Evolutionary conservation across 2,888 invertebrate species (phyloP).

Genomic region (Drosophila recens): DNA sequence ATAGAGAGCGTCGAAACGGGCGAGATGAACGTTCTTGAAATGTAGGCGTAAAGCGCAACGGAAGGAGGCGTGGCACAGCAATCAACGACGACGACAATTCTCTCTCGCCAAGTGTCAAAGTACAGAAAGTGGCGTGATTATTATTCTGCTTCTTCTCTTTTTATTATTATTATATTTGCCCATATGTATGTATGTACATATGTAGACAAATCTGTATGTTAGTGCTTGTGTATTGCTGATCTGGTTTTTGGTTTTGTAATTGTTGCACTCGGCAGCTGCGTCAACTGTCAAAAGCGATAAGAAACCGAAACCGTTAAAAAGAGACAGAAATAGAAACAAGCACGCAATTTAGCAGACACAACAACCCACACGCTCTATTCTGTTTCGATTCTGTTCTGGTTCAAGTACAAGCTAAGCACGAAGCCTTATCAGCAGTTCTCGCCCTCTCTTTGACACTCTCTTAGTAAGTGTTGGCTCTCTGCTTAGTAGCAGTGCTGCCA

Average conservation of each 20-base stretch:
- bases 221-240: conserved; percentile 13
- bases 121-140: conserved; percentile 76
- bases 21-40: conserved; percentile 21
- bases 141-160: conserved; percentile 56
- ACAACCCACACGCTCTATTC: conserved; percentile 1
- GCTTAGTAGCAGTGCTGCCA: background rate
- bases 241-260: conserved; percentile 51
- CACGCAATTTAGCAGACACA: conserved; percentile 14
- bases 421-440: background rate
- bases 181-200: conserved; percentile 14
- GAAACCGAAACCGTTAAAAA: background rate
- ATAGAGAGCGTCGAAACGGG: conserved; percentile 2
- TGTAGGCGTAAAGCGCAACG: conserved; percentile 52
- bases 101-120: conserved; percentile 59
- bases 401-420: background rate
- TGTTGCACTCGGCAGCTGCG: conserved; percentile 37
- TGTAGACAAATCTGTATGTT: background rate
- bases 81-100: conserved; percentile 37
- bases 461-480: background rate
- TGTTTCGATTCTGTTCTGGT: background rate
- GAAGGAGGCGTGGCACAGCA: conserved; percentile 62
- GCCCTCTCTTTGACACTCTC: too few species aligned
- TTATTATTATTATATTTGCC: conserved; percentile 51
- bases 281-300: conserved; percentile 8
- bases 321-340: background rate